Percentiles rank a stretch among this genome's conserved stretches.
Evolutionary conservation across 2,113 vertebrate species (phyloP).

Genomic region (Eudorcas thomsonii): DNA sequence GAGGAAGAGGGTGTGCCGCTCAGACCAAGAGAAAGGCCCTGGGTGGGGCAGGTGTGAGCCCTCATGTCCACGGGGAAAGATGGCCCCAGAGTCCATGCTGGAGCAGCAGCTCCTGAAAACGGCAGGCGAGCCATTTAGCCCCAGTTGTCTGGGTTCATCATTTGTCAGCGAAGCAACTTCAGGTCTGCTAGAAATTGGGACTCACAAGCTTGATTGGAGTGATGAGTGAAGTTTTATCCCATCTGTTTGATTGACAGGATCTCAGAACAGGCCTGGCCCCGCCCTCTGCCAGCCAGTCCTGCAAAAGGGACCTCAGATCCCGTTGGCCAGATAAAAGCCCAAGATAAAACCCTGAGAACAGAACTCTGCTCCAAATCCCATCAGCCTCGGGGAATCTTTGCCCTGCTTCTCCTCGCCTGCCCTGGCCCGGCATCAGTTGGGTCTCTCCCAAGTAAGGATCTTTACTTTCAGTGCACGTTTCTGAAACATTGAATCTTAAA

Average conservation of each 20-base stretch:
- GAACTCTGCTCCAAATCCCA: not conserved
- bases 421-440: not conserved
- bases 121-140: rapidly evolving
- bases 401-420: not conserved
- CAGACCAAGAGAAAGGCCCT: rapidly evolving
- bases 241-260: not conserved
- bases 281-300: not conserved
- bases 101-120: too few relatives aligned
- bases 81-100: not conserved
- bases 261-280: not conserved
- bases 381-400: not conserved
- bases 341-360: constrained; percentile 59
- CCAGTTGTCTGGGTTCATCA: not conserved
- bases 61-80: not conserved
- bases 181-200: not conserved
- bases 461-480: not conserved
- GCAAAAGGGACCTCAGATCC: not conserved
- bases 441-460: not conserved
- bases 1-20: not conserved
- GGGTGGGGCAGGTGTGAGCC: not conserved
- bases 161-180: not conserved
- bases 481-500: not conserved
- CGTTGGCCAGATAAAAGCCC: constrained; percentile 20
- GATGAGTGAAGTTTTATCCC: not conserved
- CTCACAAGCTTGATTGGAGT: not conserved